Base-by-base conservation (phyloP, 1,140 invertebrate species). In the Palaemon carinicauda region DNA sequence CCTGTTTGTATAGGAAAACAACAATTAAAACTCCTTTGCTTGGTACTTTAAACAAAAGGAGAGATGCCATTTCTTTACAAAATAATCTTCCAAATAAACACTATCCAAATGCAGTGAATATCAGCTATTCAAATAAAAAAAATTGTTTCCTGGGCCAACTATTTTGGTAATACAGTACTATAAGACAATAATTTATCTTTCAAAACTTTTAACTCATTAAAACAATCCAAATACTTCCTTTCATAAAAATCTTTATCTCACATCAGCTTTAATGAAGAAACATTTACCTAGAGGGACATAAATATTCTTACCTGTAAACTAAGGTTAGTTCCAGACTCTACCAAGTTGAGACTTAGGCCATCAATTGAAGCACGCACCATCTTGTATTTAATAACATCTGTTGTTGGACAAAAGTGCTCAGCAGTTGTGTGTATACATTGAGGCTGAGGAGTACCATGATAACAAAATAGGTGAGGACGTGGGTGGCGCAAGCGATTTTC, bases 341-440 rank as follows among this genome's bases (percentile, higher is more conserved):
- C 95, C 5, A 99, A 91, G 92, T 97, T 97, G 7, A 99, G 92
- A 92, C 98, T 97, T 7, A 99, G 92, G 0, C 95, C 94, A 92
- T 99, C 98, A 29, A 99, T 93, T 1, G 97, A 96, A 1, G 98
- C 92, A 29, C 98, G 93, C 9, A 96, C 96, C 95, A 99, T 96
- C 90, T 95, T 94, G 91, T 99, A 99, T 91, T 99, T 99, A 50
- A 99, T 96, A 90, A 98, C 96, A 89, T 97, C 96, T 0, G 95
- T 93, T 56, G 95, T 95, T 10, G 96, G 97, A 91, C 97, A 98
- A 27, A 94, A 88, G 41, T 90, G 89, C 77, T 89, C 85, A 17
- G 80, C 75, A 9, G 82, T 71, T 24, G 86, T 87, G 24, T 84
- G 86, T 12, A 94, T 91, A 90, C 97, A 98, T 84, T 95, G 91